Evolutionary conservation across 2,113 vertebrate genomes (phyloP).

Genomic region (Oceanodroma tethys): DNA sequence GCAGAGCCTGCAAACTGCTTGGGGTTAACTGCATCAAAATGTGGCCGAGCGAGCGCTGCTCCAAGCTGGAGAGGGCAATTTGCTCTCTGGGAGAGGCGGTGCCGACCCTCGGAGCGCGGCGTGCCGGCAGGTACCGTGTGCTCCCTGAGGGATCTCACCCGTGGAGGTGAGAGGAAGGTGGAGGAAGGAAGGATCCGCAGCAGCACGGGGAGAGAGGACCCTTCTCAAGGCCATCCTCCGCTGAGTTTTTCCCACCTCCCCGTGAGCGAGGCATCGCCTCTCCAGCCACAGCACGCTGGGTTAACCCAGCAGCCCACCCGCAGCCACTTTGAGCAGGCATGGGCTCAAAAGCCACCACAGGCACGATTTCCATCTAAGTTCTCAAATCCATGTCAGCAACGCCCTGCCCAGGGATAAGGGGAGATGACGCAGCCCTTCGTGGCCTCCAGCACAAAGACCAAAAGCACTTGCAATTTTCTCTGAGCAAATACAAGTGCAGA

Average conservation of each 20-base stretch:
- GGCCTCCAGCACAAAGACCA: not conserved
- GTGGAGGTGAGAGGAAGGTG: no score
- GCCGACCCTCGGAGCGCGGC: accelerated
- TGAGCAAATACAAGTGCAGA: not conserved
- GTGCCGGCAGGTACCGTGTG: accelerated
- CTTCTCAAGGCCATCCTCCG: not conserved
- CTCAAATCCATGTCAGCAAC: not conserved
- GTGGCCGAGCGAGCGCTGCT: accelerated
- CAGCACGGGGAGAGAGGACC: not conserved
- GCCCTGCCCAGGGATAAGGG: not conserved
- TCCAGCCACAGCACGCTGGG: accelerated
- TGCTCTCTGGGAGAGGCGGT: accelerated
- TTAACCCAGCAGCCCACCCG: not conserved
- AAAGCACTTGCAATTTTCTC: not conserved
- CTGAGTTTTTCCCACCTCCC: not conserved
- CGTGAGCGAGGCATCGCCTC: accelerated
- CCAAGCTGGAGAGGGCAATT: not conserved
- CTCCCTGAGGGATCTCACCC: accelerated
- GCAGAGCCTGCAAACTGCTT: not conserved
- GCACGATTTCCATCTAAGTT: not conserved
- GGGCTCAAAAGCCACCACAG: not conserved
- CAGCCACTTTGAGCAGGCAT: not conserved
- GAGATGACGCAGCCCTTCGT: not conserved
- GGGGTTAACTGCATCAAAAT: not conserved
- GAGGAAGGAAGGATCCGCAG: not conserved